phyloP scores from a whole-genome alignment of 2,888 invertebrate genomes.

The Octonoba sinensis region DNA sequence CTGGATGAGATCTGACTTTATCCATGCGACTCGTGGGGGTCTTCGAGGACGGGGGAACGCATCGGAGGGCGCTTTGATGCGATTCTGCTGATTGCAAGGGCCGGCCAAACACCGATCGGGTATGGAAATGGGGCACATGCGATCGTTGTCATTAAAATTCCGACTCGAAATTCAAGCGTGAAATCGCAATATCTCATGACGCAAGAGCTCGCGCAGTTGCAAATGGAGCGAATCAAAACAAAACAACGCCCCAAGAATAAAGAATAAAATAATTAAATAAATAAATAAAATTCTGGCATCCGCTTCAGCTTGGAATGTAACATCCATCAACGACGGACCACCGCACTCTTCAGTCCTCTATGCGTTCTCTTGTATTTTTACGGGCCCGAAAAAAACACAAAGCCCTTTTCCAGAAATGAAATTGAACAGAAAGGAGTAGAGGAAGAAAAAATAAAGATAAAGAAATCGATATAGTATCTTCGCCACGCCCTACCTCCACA shows the following conservation, averaged over 20 bases:
- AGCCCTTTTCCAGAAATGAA: constrained; percentile 52
- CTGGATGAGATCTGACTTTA: no score
- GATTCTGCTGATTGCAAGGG: no score
- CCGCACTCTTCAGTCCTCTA: constrained; percentile 4
- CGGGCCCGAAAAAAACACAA: constrained; percentile 14
- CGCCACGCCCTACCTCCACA: constrained; percentile 55
- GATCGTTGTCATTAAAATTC: constrained; percentile 55
- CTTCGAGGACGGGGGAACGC: no score
- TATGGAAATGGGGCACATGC: background rate
- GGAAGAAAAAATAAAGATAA: background rate
- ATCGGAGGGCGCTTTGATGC: no score
- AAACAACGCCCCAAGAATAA: constrained; percentile 37
- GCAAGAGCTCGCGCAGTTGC: constrained; percentile 21
- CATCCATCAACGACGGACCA: constrained; percentile 59
- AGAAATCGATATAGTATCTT: constrained; percentile 62
- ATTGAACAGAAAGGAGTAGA: constrained; percentile 54
- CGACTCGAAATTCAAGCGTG: constrained; percentile 51
- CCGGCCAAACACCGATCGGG: no score
- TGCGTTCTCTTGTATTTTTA: background rate
- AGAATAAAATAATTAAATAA: constrained; percentile 13
- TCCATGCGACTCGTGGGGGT: no score
- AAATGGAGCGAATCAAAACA: constrained; percentile 56
- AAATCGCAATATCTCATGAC: constrained; percentile 44
- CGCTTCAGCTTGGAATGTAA: constrained; percentile 39
- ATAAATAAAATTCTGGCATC: constrained; percentile 21